Base-by-base conservation (phyloP, 2,797 vertebrate genomes). In the Yasuhikotakia modesta region DNA sequence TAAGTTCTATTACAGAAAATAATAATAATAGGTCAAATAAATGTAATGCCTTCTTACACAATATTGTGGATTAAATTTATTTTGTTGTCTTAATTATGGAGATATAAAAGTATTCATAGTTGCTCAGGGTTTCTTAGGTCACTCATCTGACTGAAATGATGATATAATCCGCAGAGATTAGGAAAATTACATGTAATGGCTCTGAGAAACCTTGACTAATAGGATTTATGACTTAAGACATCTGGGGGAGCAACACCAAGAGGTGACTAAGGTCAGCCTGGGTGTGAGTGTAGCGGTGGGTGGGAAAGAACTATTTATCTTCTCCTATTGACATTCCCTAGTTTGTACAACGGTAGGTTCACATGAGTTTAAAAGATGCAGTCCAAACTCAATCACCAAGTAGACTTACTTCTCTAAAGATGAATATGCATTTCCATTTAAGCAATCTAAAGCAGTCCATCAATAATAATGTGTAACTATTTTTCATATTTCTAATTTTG, bases 141-240 rank as follows among this genome's bases (percentile, higher is more conserved):
- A 78, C 60, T 77, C n/a, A 79, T n/a, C 57, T 30, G n/a, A 35
- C 80, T 70, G 14, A 73, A 86, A 78, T 84, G 82, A 89, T 84
- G 70, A 85, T 85, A 84, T 78, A 86, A 84, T 86, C 81, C 84
- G 66, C 76, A 76, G 82, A 86, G 85, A 81, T 83, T 70, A 80
- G 83, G 84, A 83, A 89, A 90, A 89, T 74, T 77, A 88, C 84
- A 89, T 87, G 81, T 88, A 92, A 91, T 92, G 90, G 89, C 89
- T 85, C 87, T 89, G 83, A 87, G 90, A 89, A 91, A 89, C 88
- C 91, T 85, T 82, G 83, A 90, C 92, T 94, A 94, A 94, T 91
- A 90, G 92, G 92, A 93, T 94, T 93, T 93, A 83, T 86, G 87
- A 89, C 88, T 93, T 92, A 92, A 81, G 85, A 85, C 84, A 88